These are phyloP conservation scores for Volucella bombylans DNA, from an alignment of 2,888 invertebrate genomes.

Conservation along the genomic window DNA sequence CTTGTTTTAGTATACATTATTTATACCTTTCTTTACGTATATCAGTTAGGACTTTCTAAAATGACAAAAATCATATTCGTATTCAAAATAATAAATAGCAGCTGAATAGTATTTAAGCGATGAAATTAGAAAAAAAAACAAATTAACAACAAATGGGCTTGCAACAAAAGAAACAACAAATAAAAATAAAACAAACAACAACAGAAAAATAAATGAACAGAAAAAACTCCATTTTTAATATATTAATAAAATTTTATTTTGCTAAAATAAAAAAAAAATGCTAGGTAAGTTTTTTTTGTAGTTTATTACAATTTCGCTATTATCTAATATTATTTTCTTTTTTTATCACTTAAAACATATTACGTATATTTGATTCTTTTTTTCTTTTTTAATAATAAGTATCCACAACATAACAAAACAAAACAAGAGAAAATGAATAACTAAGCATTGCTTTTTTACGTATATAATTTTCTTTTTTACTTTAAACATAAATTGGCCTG, in stretches of 20 bases:
- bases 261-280: slow-evolving; percentile 72
- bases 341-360: slow-evolving; percentile 73
- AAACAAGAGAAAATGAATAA: slow-evolving; percentile 71
- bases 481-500: slow-evolving; percentile 69
- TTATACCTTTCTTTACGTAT: slow-evolving; percentile 70
- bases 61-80: slow-evolving; percentile 22
- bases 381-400: slow-evolving; percentile 72
- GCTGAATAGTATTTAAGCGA: slow-evolving; percentile 34
- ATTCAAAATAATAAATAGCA: slow-evolving; percentile 51
- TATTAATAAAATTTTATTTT: slow-evolving; percentile 73
- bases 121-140: slow-evolving; percentile 26
- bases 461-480: slow-evolving; percentile 67
- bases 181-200: slow-evolving; percentile 21
- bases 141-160: slow-evolving; percentile 64
- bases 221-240: slow-evolving; percentile 64
- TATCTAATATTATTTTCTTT: slow-evolving; percentile 79
- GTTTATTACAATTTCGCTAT: slow-evolving; percentile 82
- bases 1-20: slow-evolving; percentile 80
- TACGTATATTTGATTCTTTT: slow-evolving; percentile 72
- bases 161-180: slow-evolving; percentile 28
- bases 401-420: slow-evolving; percentile 73
- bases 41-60: slow-evolving; percentile 59
- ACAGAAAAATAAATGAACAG: slow-evolving; percentile 60
- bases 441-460: slow-evolving; percentile 71
- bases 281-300: slow-evolving; percentile 75